Conservation (phyloP, 2,113 vertebrate genomes). For the Datnioides undecimradiatus region DNA sequence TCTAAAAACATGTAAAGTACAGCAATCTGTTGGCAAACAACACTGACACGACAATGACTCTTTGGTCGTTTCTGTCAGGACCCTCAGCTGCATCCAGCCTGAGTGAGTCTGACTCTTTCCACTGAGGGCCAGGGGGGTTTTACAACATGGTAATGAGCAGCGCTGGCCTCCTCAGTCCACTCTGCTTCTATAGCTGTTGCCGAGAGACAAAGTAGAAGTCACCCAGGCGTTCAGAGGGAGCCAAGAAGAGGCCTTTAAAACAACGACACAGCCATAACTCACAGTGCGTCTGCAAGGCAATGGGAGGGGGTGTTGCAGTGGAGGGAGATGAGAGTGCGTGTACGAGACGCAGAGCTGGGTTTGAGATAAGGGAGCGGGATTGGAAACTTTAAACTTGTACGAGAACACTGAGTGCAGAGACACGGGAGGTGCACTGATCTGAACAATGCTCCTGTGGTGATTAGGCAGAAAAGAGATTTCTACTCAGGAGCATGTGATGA, state of each 20-base stretch:
- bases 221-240: constrained; percentile 57
- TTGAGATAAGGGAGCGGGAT: background rate
- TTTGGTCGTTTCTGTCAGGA: constrained; percentile 7
- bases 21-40: background rate
- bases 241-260: constrained; percentile 58
- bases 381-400: background rate
- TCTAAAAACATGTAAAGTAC: background rate
- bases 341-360: background rate
- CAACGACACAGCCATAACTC: constrained; percentile 62
- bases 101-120: constrained; percentile 38
- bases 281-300: constrained; percentile 23
- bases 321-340: constrained; percentile 5
- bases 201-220: constrained; percentile 80
- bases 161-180: constrained; percentile 58
- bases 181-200: constrained; percentile 73
- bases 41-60: background rate
- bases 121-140: constrained; percentile 55
- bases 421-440: background rate
- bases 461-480: background rate
- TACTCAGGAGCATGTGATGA: background rate
- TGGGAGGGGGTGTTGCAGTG: background rate
- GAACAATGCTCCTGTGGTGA: background rate
- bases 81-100: constrained; percentile 31
- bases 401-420: background rate
- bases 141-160: constrained; percentile 80